Percentiles rank a stretch among this genome's conserved stretches.
These are phyloP conservation scores for Pterophyllum scalare DNA, from an alignment of 2,113 vertebrate genomes.

Conservation along the genomic window DNA sequence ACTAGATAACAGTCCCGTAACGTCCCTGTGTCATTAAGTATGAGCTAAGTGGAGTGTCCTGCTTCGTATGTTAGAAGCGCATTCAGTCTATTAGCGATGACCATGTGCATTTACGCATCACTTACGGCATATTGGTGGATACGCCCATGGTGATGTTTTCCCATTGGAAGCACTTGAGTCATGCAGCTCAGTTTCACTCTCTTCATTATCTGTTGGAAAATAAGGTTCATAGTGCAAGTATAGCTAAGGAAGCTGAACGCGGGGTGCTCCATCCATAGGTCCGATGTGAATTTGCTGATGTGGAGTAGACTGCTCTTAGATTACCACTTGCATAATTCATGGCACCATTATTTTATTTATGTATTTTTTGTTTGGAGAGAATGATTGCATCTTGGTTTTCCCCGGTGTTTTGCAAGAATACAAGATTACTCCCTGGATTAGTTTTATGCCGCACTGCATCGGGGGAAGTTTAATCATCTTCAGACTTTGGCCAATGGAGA, in stretches of 20 bases:
- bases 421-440: not conserved
- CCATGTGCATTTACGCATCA: not conserved
- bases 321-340: slow-evolving; percentile 45
- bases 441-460: not conserved
- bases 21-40: not conserved
- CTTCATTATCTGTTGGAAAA: not conserved
- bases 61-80: not conserved
- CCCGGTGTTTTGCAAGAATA: not conserved
- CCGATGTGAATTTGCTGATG: not conserved
- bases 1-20: not conserved
- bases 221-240: slow-evolving; percentile 1
- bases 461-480: not conserved
- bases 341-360: not conserved
- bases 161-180: not conserved
- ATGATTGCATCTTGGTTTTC: not conserved
- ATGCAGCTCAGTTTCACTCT: not conserved
- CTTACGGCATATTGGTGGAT: not conserved
- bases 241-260: not conserved
- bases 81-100: not conserved
- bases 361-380: not conserved
- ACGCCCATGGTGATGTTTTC: slow-evolving; percentile 34
- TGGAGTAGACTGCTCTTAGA: not conserved
- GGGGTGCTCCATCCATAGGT: not conserved
- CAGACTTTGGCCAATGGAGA: not conserved
- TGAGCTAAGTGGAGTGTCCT: not conserved